Evolutionary conservation across 2,113 vertebrate genomes (phyloP), one percentile per base, ranked within the genome.

Genomic region (Pelobates fuscus): DNA sequence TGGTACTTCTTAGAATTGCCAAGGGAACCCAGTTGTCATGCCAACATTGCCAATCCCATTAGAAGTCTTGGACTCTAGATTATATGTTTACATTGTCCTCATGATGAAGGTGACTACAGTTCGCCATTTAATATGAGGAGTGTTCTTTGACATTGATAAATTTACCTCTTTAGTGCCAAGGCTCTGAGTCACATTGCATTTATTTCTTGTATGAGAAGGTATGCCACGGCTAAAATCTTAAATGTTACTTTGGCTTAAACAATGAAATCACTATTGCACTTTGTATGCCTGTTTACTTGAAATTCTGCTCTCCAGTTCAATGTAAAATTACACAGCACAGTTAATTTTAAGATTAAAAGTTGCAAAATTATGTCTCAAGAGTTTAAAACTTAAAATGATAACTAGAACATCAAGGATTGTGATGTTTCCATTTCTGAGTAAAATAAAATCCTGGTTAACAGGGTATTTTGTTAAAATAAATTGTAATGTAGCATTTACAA

Each of bases 11-110:
- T 23, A 44, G 41, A 10, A 52, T 61, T 76, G 26, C 43, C 21
- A 60, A 32, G 65, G 64, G 52, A 52, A 68, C 20, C 3, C 17
- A 20, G 73, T 68, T 76, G 73, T 76, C 73, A 76, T 61, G 57
- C 73, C 73, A 68, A 68, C 73, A 52, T 65, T 43, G 49, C 30
- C 23, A 12, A 20, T 76, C 57, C 41, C 27, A 61, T n/a, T 8
- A 25, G 57, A 58, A 59, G 25, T 8, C 49, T 30, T 46, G 15
- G 54, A 17, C 41, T 52, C 30, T 21, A 61, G 59, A 76, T 60
- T 61, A 8, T 37, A 52, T 76, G 25, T 76, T 54, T 41, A 52
- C 64, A 25, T 75, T 67, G 15, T 29, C 32, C 14, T 44, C 32
- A n/a, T 26, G 55, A 44, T 43, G 68, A 25, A 43, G 41, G 46